A percentile compares a stretch with the other conserved stretches of the same genome.
Conservation (phyloP, 1,140 invertebrate species). For the Heterodera schachtii region DNA sequence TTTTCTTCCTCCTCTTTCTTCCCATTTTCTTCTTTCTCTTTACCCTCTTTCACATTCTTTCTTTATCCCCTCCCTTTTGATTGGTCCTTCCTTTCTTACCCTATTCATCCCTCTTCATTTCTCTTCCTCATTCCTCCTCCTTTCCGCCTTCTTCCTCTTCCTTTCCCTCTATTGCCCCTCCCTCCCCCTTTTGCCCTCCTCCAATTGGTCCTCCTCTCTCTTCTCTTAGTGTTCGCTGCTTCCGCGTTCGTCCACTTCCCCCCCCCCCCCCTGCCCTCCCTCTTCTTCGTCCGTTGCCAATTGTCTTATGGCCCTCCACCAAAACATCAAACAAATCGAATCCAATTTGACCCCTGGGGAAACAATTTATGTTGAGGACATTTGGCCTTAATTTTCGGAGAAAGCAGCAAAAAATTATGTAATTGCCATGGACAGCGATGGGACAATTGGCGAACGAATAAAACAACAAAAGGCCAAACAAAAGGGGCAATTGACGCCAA, state of each 20-base stretch:
- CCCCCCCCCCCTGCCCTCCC: too few species aligned
- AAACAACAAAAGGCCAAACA: not conserved
- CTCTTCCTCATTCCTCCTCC: not conserved
- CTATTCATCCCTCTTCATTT: too few species aligned
- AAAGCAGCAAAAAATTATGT: constrained; percentile 6
- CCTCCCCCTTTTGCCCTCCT: too few species aligned
- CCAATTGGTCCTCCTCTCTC: too few species aligned
- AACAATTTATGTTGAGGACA: constrained; percentile 6
- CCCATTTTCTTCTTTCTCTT: too few species aligned
- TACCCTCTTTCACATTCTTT: not conserved
- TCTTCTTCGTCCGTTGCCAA: constrained; percentile 7
- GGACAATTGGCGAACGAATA: not conserved
- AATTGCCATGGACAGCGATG: constrained; percentile 7
- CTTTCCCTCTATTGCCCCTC: too few species aligned
- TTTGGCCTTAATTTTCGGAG: constrained; percentile 10
- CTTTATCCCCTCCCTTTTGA: not conserved
- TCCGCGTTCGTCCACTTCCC: not conserved
- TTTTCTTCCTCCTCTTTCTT: too few species aligned
- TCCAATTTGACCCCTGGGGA: constrained; percentile 12
- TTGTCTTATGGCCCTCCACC: constrained; percentile 15
- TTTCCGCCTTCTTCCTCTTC: too few species aligned
- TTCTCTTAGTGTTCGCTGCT: too few species aligned
- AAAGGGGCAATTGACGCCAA: not conserved
- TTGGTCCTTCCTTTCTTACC: not conserved
- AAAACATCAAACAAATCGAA: constrained; percentile 23